These are phyloP conservation scores for Labrus mixtus DNA, from an alignment of 2,113 vertebrate genomes.

Conservation along the genomic window DNA sequence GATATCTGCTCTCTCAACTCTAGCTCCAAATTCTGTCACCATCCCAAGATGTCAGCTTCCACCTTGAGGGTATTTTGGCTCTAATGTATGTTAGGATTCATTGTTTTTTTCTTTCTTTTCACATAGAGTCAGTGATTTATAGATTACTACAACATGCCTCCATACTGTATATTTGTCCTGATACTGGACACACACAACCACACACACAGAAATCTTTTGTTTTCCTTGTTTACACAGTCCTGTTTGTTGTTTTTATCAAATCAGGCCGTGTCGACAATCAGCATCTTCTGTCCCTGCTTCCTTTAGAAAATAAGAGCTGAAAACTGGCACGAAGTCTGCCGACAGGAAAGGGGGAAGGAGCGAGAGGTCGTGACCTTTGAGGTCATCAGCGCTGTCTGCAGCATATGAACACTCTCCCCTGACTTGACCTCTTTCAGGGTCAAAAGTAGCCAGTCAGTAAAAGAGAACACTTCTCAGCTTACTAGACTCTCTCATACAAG, in stretches of 20 bases:
- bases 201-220: background rate
- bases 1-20: too few species aligned
- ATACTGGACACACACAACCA: too few species aligned
- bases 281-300: constrained; percentile 52
- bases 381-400: constrained; percentile 57
- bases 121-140: too few species aligned
- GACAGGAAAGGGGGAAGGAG: constrained; percentile 69
- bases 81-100: too few species aligned
- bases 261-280: constrained; percentile 19
- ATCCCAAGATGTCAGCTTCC: too few species aligned
- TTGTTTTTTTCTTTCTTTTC: too few species aligned
- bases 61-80: too few species aligned
- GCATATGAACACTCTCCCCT: constrained; percentile 8
- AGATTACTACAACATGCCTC: too few species aligned
- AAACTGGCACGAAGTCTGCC: constrained; percentile 45
- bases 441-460: constrained; percentile 21
- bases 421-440: constrained; percentile 24
- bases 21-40: too few species aligned
- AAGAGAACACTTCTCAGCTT: constrained; percentile 12
- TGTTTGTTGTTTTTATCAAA: constrained; percentile 19
- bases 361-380: constrained; percentile 54
- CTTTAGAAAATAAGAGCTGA: constrained; percentile 24
- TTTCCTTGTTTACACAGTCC: background rate
- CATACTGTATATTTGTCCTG: too few species aligned
- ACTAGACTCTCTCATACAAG: background rate